Evolutionary conservation across 2,888 invertebrate species (phyloP).

Genomic region (Protula sp.): DNA sequence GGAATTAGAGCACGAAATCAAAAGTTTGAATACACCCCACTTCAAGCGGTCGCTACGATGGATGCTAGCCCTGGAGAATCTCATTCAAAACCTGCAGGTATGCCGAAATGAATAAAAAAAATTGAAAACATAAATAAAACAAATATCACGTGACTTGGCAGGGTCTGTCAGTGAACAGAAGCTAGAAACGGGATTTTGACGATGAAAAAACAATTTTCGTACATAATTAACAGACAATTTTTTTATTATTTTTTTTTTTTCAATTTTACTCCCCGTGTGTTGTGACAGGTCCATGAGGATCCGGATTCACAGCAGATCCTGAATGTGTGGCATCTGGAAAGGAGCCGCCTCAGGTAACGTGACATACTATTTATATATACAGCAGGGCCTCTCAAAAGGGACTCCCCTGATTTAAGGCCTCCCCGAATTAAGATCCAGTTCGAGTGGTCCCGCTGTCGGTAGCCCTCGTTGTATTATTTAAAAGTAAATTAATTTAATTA

Average conservation of each 20-base stretch:
- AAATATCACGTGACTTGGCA: too few relatives aligned
- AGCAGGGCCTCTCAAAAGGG: too few relatives aligned
- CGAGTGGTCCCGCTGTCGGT: too few relatives aligned
- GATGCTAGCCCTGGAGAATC: slow-evolving; percentile 40
- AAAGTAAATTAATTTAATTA: too few relatives aligned
- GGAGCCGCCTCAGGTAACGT: slow-evolving; percentile 54
- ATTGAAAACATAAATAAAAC: too few relatives aligned
- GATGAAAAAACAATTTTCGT: neutral
- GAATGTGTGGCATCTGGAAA: slow-evolving; percentile 67
- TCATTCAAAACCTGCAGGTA: slow-evolving; percentile 50
- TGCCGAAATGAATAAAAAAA: neutral
- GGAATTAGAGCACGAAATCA: slow-evolving; percentile 89
- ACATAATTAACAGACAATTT: neutral
- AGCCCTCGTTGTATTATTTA: too few relatives aligned
- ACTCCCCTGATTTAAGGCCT: too few relatives aligned
- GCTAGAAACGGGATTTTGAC: too few relatives aligned
- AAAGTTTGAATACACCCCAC: slow-evolving; percentile 73
- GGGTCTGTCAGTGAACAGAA: too few relatives aligned
- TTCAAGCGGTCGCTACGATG: slow-evolving; percentile 80
- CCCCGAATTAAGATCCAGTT: too few relatives aligned
- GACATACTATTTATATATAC: too few relatives aligned
- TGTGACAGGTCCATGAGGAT: slow-evolving; percentile 29
- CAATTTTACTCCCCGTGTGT: too few relatives aligned
- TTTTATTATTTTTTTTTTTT: neutral
- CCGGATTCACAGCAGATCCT: slow-evolving; percentile 30